These are phyloP conservation scores for Muraenolepis orangiensis DNA, from an alignment of 2,797 vertebrate genomes.

Conservation along the genomic window DNA sequence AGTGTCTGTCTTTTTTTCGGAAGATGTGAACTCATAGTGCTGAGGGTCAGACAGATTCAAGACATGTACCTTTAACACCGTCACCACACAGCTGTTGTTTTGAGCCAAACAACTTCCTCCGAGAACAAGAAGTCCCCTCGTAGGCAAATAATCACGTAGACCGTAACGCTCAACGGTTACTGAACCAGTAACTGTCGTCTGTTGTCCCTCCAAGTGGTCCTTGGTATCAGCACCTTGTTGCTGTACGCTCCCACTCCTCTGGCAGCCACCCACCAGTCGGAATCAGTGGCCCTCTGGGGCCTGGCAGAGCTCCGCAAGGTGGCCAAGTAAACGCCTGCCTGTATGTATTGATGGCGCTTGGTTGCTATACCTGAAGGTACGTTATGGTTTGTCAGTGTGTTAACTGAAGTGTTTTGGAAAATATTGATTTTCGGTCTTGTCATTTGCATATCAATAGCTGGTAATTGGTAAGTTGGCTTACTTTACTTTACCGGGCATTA, in stretches of 20 bases:
- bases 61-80: no score
- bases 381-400: not conserved
- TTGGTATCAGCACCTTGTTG: slow-evolving; percentile 91
- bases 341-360: not conserved
- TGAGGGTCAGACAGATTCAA: no score
- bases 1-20: no score
- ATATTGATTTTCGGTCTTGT: not conserved
- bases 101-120: no score
- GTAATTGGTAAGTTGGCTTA: not conserved
- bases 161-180: no score
- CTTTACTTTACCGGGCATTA: not conserved
- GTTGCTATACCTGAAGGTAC: not conserved
- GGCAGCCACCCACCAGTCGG: slow-evolving; percentile 94
- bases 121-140: no score
- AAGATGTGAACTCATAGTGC: no score
- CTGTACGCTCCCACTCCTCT: slow-evolving; percentile 90
- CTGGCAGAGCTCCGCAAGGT: slow-evolving; percentile 88
- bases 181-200: no score
- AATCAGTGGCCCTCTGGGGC: slow-evolving; percentile 92
- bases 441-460: no score
- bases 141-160: no score
- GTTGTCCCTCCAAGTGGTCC: slow-evolving; percentile 79
- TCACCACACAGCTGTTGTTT: no score
- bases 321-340: slow-evolving; percentile 74
- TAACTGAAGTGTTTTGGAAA: not conserved